phyloP scores from a whole-genome alignment of 2,888 invertebrate species.

The Opisthograptis luteolata region DNA sequence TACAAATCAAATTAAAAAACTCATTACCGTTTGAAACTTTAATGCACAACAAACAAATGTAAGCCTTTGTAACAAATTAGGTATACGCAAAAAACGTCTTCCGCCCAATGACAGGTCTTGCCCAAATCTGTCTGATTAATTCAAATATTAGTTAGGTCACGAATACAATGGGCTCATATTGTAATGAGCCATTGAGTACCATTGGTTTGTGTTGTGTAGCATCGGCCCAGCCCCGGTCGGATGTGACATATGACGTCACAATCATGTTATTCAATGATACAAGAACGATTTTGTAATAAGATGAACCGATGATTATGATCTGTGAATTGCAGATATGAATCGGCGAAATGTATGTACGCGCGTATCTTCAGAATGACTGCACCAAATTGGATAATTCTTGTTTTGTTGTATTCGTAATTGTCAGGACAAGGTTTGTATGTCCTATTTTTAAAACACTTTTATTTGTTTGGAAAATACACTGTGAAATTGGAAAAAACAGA shows the following conservation, averaged over 20 bases:
- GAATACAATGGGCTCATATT: slow-evolving; percentile 9
- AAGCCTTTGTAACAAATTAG: slow-evolving; percentile 5
- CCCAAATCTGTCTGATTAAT: slow-evolving; percentile 11
- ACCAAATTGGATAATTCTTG: too few species aligned
- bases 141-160: slow-evolving; percentile 9
- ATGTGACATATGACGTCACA: slow-evolving; percentile 7
- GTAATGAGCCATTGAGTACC: slow-evolving; percentile 3
- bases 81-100: slow-evolving; percentile 16
- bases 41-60: neutral
- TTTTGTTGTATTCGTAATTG: too few species aligned
- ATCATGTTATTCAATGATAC: slow-evolving; percentile 8
- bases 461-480: too few species aligned
- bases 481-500: too few species aligned
- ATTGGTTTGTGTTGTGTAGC: neutral
- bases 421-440: too few species aligned
- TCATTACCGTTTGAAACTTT: neutral
- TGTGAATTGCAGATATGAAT: too few species aligned
- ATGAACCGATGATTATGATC: neutral
- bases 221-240: neutral
- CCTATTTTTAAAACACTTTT: too few species aligned
- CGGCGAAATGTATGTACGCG: too few species aligned
- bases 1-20: too few species aligned
- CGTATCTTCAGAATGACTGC: too few species aligned
- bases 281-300: slow-evolving; percentile 4
- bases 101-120: slow-evolving; percentile 11